A percentile compares a stretch with the other conserved stretches of the same genome.
phyloP scores from a whole-genome alignment of 2,888 invertebrate species.

The Omphaloscelis lunosa region DNA sequence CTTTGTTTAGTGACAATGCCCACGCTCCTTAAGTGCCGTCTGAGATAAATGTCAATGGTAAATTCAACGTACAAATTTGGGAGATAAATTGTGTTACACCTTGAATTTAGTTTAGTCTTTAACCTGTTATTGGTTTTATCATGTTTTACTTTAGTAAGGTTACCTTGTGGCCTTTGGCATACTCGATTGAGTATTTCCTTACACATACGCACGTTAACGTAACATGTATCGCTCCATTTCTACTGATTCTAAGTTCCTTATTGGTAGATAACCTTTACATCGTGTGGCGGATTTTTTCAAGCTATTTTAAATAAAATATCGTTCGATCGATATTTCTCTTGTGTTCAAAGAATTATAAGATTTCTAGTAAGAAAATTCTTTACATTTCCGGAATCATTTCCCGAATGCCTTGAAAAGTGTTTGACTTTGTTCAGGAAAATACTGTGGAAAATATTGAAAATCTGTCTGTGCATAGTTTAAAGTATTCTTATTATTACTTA shows the following conservation, averaged over 20 bases:
- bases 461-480: too few relatives aligned
- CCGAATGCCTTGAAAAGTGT: neutral
- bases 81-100: slow-evolving; percentile 25
- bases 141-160: slow-evolving; percentile 17
- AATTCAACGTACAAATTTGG: slow-evolving; percentile 30
- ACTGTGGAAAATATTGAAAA: neutral
- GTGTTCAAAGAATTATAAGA: neutral
- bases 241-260: neutral
- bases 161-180: neutral
- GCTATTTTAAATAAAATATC: slow-evolving; percentile 4
- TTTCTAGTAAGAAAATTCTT: neutral
- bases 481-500: neutral
- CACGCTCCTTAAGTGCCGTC: slow-evolving; percentile 21
- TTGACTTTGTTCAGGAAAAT: neutral
- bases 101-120: slow-evolving; percentile 1
- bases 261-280: neutral
- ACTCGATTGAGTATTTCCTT: neutral
- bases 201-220: neutral
- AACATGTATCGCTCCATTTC: neutral
- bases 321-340: neutral
- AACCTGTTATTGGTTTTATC: slow-evolving; percentile 19
- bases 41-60: slow-evolving; percentile 30
- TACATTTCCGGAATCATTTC: neutral
- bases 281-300: neutral
- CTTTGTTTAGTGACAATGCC: slow-evolving; percentile 15